These are phyloP conservation scores for Microtus oregoni DNA, from an alignment of 2,113 vertebrate genomes.

Conservation along the genomic window DNA sequence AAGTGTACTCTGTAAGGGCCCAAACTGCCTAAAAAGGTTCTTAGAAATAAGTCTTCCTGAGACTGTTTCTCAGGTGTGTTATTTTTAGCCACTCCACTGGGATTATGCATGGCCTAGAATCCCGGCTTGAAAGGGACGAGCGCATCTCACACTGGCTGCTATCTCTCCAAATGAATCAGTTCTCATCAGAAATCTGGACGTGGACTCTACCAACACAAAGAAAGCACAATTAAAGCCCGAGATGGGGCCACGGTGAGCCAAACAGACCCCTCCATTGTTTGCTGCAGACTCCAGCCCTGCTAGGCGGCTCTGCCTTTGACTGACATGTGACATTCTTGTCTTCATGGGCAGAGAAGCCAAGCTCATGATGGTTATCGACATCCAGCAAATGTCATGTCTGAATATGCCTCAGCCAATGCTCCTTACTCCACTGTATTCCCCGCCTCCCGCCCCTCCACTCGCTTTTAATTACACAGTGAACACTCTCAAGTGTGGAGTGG, in stretches of 20 bases:
- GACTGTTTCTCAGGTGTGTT: slow-evolving; percentile 79
- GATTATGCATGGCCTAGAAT: slow-evolving; percentile 82
- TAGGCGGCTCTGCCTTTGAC: slow-evolving; percentile 86
- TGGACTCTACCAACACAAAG: slow-evolving; percentile 71
- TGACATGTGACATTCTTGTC: slow-evolving; percentile 96
- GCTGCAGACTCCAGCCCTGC: slow-evolving; percentile 77
- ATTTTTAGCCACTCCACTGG: slow-evolving; percentile 84
- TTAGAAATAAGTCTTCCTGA: slow-evolving; percentile 77
- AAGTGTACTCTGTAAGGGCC: not conserved
- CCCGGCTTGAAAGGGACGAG: slow-evolving; percentile 81
- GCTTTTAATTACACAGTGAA: slow-evolving; percentile 84
- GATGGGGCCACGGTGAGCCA: slow-evolving; percentile 36
- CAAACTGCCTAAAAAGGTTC: slow-evolving; percentile 80
- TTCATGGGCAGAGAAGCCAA: slow-evolving; percentile 91
- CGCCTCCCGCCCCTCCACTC: slow-evolving; percentile 79
- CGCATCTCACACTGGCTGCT: slow-evolving; percentile 79
- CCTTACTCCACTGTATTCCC: slow-evolving; percentile 70
- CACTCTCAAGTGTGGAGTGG: slow-evolving; percentile 79
- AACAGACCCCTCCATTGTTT: slow-evolving; percentile 70
- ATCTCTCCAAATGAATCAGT: slow-evolving; percentile 68
- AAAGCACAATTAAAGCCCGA: slow-evolving; percentile 50
- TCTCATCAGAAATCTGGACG: slow-evolving; percentile 49
- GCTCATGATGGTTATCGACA: slow-evolving; percentile 95
- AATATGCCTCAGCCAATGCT: slow-evolving; percentile 85
- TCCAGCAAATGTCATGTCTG: slow-evolving; percentile 94